These are phyloP conservation scores for Charaxes varanes DNA, from an alignment of 1,140 invertebrate genomes.

Conservation along the genomic window DNA sequence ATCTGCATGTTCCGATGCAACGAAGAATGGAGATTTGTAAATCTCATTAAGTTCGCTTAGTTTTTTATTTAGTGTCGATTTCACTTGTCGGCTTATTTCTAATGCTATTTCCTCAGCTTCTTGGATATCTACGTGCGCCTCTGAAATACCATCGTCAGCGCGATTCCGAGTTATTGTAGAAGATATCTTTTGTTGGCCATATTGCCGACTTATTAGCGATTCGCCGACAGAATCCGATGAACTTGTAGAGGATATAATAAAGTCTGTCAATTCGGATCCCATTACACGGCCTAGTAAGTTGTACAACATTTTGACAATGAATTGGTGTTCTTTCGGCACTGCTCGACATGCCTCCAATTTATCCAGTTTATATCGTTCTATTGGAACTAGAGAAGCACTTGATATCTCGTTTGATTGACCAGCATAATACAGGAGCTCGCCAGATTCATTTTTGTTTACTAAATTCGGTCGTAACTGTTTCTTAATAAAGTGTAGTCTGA, in stretches of 20 bases:
- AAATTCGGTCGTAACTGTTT: slow-evolving; percentile 13
- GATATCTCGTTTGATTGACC: slow-evolving; percentile 14
- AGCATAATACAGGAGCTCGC: slow-evolving; percentile 26
- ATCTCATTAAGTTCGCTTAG: slow-evolving; percentile 5
- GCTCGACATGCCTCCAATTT: slow-evolving; percentile 9
- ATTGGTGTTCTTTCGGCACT: slow-evolving; percentile 27
- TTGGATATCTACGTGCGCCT: neutral
- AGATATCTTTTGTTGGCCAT: slow-evolving; percentile 27
- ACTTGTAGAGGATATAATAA: slow-evolving; percentile 5
- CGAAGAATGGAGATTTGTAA: slow-evolving; percentile 12
- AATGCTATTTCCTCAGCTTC: slow-evolving; percentile 22
- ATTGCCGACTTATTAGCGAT: slow-evolving; percentile 26
- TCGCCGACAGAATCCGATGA: slow-evolving; percentile 8
- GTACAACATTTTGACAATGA: slow-evolving; percentile 37
- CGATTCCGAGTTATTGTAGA: slow-evolving; percentile 6
- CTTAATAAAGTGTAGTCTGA: slow-evolving; percentile 30
- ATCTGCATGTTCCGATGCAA: slow-evolving; percentile 20
- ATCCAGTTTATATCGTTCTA: slow-evolving; percentile 28
- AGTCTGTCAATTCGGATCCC: neutral
- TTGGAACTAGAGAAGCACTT: slow-evolving; percentile 29
- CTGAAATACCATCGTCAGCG: neutral
- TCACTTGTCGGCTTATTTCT: slow-evolving; percentile 20
- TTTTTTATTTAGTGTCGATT: slow-evolving; percentile 15
- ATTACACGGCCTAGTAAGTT: slow-evolving; percentile 26
- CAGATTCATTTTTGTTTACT: slow-evolving; percentile 11